These are phyloP conservation scores for Psephotus haematonotus DNA, from an alignment of 2,113 vertebrate genomes.

Conservation along the genomic window DNA sequence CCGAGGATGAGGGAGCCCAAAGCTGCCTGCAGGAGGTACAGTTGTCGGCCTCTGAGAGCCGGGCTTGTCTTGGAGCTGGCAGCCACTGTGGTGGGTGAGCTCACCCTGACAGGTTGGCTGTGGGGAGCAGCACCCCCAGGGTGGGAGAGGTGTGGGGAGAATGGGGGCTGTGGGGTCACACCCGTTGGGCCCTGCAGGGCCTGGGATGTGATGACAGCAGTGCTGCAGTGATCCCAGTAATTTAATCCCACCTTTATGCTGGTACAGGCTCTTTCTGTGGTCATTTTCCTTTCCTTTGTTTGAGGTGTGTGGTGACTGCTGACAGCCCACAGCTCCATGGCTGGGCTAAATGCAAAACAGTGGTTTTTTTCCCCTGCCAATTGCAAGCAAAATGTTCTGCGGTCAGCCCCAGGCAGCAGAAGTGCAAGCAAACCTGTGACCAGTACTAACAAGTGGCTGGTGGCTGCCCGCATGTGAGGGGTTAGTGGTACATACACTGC, in stretches of 20 bases:
- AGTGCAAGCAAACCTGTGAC: not conserved
- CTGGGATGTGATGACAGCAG: not conserved
- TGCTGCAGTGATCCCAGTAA: fast-evolving
- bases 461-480: fast-evolving
- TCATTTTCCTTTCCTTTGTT: not conserved
- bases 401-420: not conserved
- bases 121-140: not conserved
- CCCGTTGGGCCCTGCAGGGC: not conserved
- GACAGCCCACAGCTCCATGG: not conserved
- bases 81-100: fast-evolving
- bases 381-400: not conserved
- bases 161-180: fast-evolving
- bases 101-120: fast-evolving
- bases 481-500: not conserved
- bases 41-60: not conserved
- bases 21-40: not conserved
- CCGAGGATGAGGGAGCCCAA: not conserved
- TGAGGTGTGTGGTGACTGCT: not conserved
- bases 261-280: not conserved
- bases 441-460: not conserved
- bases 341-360: not conserved
- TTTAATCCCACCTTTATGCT: not conserved
- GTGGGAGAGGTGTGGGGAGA: not conserved
- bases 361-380: fast-evolving
- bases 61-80: not conserved